These are phyloP conservation scores for Siderastrea radians DNA, from an alignment of 92 coral and sea anemone species.

Conservation along the genomic window DNA sequence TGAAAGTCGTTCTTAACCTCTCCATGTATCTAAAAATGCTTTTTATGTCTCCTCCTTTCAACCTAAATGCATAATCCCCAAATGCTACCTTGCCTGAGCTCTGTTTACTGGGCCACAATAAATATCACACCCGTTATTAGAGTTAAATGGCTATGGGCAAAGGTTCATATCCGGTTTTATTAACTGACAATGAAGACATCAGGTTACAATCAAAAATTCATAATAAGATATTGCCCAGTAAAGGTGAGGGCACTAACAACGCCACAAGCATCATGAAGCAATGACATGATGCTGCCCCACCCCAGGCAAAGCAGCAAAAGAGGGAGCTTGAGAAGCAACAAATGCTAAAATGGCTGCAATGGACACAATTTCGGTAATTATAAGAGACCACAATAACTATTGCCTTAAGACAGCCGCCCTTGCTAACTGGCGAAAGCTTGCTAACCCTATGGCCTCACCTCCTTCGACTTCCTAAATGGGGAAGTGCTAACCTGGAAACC, in stretches of 20 bases:
- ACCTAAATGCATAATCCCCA: no score
- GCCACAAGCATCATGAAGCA: slow-evolving; percentile 46
- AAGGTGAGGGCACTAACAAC: slow-evolving; percentile 35
- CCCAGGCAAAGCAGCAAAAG: slow-evolving; percentile 45
- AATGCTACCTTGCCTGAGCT: background rate
- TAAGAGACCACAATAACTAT: background rate
- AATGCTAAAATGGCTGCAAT: background rate
- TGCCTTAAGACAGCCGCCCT: background rate
- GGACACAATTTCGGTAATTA: no score
- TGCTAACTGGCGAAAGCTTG: background rate
- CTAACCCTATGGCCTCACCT: no score
- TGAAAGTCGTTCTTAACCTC: no score
- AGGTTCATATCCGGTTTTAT: slow-evolving; percentile 24
- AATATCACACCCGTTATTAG: background rate
- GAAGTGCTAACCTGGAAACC: no score
- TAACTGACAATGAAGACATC: slow-evolving; percentile 1
- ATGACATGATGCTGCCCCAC: slow-evolving; percentile 44
- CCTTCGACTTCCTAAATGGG: no score
- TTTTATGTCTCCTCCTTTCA: no score
- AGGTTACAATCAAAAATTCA: background rate
- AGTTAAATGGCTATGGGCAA: background rate
- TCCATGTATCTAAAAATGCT: no score
- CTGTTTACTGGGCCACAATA: slow-evolving; percentile 4
- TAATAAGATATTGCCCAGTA: slow-evolving; percentile 19
- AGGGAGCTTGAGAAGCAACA: background rate